Percentiles rank a stretch among this genome's conserved stretches.
phyloP scores from a whole-genome alignment of 2,113 vertebrate genomes.

The Osmerus mordax region DNA sequence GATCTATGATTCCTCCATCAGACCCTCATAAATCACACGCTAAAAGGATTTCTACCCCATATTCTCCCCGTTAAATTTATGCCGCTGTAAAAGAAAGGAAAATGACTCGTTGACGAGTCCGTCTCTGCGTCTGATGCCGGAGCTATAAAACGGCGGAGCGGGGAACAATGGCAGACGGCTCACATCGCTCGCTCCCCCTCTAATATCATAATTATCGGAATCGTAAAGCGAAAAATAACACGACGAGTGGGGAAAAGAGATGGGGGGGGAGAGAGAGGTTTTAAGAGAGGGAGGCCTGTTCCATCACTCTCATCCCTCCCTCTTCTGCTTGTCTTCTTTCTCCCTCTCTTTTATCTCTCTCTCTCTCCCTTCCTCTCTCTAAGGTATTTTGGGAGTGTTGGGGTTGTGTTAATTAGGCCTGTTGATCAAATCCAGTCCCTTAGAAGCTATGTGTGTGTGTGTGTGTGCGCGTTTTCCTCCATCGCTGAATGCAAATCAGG shows the following conservation, averaged over 20 bases:
- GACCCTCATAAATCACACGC: conserved; percentile 78
- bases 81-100: conserved; percentile 76
- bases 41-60: conserved; percentile 80
- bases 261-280: neutral
- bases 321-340: neutral
- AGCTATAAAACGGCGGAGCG: conserved; percentile 24
- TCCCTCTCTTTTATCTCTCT: conserved; percentile 41
- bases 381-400: conserved; percentile 41
- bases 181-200: conserved; percentile 15
- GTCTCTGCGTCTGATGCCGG: conserved; percentile 15
- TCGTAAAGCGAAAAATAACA: conserved; percentile 24
- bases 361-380: conserved; percentile 43
- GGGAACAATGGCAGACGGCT: conserved; percentile 26
- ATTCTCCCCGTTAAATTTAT: conserved; percentile 75
- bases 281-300: neutral
- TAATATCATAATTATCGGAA: conserved; percentile 30
- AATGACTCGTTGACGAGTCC: conserved; percentile 71
- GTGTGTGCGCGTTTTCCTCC: conserved; percentile 68
- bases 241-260: neutral
- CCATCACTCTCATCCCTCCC: neutral
- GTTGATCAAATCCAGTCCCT: conserved; percentile 13
- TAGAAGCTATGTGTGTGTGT: conserved; percentile 24
- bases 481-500: conserved; percentile 70
- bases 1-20: conserved; percentile 80
- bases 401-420: conserved; percentile 51